Conservation (phyloP, 2,797 vertebrate genomes). For the Neosilurus hyrtlii region DNA sequence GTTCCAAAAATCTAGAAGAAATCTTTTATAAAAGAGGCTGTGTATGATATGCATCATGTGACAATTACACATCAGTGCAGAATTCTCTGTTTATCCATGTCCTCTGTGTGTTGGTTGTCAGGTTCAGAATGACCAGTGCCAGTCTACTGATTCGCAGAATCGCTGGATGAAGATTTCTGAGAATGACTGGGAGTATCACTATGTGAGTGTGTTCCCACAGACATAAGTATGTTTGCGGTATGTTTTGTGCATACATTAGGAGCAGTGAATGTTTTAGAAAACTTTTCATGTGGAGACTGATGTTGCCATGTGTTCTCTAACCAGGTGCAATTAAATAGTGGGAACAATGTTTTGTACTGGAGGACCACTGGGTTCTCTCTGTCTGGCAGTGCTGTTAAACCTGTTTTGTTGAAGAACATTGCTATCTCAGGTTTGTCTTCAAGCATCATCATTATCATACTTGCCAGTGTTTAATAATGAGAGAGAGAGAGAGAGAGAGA, state of each 20-base stretch:
- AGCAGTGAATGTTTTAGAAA: not conserved
- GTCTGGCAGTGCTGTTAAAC: slow-evolving; percentile 73
- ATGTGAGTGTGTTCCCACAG: slow-evolving; percentile 66
- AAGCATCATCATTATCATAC: not conserved
- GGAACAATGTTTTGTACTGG: slow-evolving; percentile 94
- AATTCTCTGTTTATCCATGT: slow-evolving; percentile 5
- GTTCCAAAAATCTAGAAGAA: not conserved
- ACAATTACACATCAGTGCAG: not conserved
- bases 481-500: not conserved
- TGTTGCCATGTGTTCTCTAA: slow-evolving; percentile 18
- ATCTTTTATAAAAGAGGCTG: not conserved
- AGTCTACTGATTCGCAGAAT: slow-evolving; percentile 79
- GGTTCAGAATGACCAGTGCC: slow-evolving; percentile 97
- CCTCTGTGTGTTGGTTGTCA: slow-evolving; percentile 51
- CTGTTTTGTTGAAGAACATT: slow-evolving; percentile 87
- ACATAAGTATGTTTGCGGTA: not conserved
- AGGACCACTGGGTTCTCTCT: slow-evolving; percentile 81
- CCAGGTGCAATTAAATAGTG: slow-evolving; percentile 80
- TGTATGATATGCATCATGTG: not conserved
- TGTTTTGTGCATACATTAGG: not conserved
- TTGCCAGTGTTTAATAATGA: not conserved
- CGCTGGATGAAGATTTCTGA: slow-evolving; percentile 86
- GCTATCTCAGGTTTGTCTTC: slow-evolving; percentile 82
- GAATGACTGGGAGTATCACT: slow-evolving; percentile 80
- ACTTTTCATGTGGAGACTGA: not conserved